Base-by-base conservation (phyloP, 2,797 vertebrate genomes). In the Buphagus erythrorhynchus region DNA sequence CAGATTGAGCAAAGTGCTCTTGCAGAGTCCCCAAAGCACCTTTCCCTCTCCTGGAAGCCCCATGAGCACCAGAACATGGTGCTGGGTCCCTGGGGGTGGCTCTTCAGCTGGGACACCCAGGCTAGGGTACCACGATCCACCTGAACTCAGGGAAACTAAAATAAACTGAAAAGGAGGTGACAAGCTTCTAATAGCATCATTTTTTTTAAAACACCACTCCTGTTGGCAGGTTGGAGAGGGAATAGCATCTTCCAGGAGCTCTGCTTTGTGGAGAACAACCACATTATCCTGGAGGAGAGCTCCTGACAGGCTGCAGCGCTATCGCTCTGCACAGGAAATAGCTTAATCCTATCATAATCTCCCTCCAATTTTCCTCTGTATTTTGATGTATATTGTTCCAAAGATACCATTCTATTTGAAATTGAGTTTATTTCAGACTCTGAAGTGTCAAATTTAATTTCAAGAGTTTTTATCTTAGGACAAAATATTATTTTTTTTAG, bases 361-460 rank as follows among this genome's bases (percentile, higher is more conserved):
- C 75, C 46, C 49, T 22, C 24, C 92, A 92, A 86, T 96, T 89
- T 90, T 36, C 86, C 72, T 59, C 82, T 77, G 19, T 80, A 77
- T 90, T 95, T 93, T 86, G 75, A 92, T 52, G 76, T 55, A 58
- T 72, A 80, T 91, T 81, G 74, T 92, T 94, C 49, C 58, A 91
- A 83, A 95, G 86, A 62, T 45, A 86, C 22, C 80, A 42, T 91
- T 95, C 91, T 65, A 78, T 91, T 96, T 87, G 88, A 95, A 91
- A 95, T 7, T 2, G 68, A 93, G 84, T 91, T 91, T 77, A 74
- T 89, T 92, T 89, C 78, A 72, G 84, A 48, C 75, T 88, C 72
- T 59, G 55, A 75, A 59, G 84, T 77, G 78, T 92, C 95, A 93
- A 92, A 88, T 91, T 92, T 77, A 68, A 94, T 93, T 95, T 93